Percentiles rank a stretch among this genome's conserved stretches.
phyloP scores from a whole-genome alignment of 2,797 vertebrate species.

The Poeciliopsis gracilis region DNA sequence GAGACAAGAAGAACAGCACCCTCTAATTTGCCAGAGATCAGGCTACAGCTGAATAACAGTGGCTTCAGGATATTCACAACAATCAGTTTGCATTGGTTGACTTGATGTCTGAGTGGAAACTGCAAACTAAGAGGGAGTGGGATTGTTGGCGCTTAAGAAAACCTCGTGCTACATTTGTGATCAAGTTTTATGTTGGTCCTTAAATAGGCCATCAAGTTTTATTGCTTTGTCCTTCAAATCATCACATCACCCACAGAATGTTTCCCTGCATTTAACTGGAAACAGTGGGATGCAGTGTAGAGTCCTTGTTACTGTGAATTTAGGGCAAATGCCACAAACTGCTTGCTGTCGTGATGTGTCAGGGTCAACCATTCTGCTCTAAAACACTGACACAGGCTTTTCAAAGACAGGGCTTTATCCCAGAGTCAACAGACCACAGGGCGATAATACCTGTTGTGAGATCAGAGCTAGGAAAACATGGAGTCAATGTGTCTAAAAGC shows the following conservation, averaged over 20 bases:
- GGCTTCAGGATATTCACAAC: conserved; percentile 56
- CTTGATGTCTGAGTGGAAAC: conserved; percentile 40
- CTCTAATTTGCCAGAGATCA: conserved; percentile 67
- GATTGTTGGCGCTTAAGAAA: conserved; percentile 19
- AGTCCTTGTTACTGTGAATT: conserved; percentile 43
- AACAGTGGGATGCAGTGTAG: neutral
- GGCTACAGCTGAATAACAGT: conserved; percentile 63
- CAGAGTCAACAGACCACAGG: conserved; percentile 58
- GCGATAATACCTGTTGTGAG: conserved; percentile 60
- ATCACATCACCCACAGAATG: conserved; percentile 22
- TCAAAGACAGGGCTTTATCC: conserved; percentile 63
- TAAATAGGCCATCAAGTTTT: neutral
- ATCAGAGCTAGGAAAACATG: conserved; percentile 50
- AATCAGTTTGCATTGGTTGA: conserved; percentile 32
- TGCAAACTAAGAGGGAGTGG: conserved; percentile 26
- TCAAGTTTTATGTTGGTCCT: neutral
- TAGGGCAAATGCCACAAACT: conserved; percentile 57
- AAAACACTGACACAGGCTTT: conserved; percentile 51
- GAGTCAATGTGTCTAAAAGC: conserved; percentile 46
- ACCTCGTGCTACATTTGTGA: neutral
- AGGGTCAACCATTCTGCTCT: conserved; percentile 59
- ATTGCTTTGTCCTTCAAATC: neutral
- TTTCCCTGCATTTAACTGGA: conserved; percentile 30
- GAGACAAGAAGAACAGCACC: conserved; percentile 48
- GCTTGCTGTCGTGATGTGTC: conserved; percentile 52